Conservation (phyloP, 2,888 invertebrate species). For the Tyria jacobaeae region DNA sequence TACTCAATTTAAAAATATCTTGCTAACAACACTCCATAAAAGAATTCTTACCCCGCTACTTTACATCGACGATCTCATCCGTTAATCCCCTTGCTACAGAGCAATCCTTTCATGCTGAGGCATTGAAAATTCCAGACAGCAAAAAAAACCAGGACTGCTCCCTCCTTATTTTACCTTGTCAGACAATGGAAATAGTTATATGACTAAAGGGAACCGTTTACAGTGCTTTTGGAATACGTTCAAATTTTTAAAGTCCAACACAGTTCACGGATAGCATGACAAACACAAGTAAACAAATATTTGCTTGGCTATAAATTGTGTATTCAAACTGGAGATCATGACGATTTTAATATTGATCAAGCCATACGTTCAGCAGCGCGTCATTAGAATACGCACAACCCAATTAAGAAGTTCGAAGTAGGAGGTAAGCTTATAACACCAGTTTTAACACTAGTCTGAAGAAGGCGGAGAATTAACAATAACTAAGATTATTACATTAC, state of each 20-base stretch:
- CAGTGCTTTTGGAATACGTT: slow-evolving; percentile 31
- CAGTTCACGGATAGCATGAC: slow-evolving; percentile 19
- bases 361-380: too few relatives aligned
- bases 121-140: slow-evolving; percentile 41
- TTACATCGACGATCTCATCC: slow-evolving; percentile 18
- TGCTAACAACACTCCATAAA: slow-evolving; percentile 35
- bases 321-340: background rate
- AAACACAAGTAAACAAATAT: slow-evolving; percentile 21
- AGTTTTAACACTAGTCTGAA: too few relatives aligned
- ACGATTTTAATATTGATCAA: background rate
- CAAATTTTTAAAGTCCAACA: slow-evolving; percentile 36
- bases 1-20: background rate
- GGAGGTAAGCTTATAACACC: too few relatives aligned
- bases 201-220: slow-evolving; percentile 32
- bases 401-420: too few relatives aligned
- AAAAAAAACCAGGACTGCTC: slow-evolving; percentile 28
- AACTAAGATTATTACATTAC: too few relatives aligned
- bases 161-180: slow-evolving; percentile 13
- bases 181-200: slow-evolving; percentile 28
- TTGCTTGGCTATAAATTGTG: background rate
- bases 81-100: slow-evolving; percentile 16
- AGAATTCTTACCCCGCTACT: slow-evolving; percentile 13
- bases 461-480: too few relatives aligned
- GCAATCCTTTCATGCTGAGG: slow-evolving; percentile 27
- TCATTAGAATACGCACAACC: too few relatives aligned